Evolutionary conservation across 2,888 invertebrate species (phyloP), one percentile per base, ranked within the genome.

Genomic region (Dasysyrphus albostriatus): DNA sequence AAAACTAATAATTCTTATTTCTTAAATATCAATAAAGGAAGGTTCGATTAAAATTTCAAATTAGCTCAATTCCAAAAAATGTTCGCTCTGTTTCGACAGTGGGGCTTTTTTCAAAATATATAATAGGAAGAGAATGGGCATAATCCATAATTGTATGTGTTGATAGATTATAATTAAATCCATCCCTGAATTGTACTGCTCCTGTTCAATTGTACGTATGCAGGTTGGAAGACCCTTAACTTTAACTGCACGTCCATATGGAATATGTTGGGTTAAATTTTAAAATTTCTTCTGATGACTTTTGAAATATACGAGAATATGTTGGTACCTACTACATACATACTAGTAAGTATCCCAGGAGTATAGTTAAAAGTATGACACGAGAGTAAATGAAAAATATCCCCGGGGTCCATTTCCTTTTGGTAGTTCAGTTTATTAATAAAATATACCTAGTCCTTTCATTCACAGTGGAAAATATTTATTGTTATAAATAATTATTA

Each of bases 221-320:
- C 37, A 63, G 19, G 12, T 19, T 56, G 47, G 32, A 42, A 8
- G 16, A 14, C 37, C 39, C 14, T 56, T 42, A 39, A 56, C 32
- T 47, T 44, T 37, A 14, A 75, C 47, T 61, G n/a, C 34, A 58
- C 12, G 47, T 42, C 39, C 61, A 32, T 42, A 56, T 42, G 58
- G 65, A 34, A 5, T 42, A 39, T n/a, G 39, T 61, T 61, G 3
- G 5, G 42, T 44, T 44, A 42, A n/a, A 44, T 63, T 63, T 63
- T 44, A 44, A 63, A 63, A 44, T 37, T 37, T 59, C 59, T 59
- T 10, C 14, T 16, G 3, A n/a, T 34, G 56, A 5, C 6, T 8
- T 32, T 56, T 56, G 6, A 32, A 56, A 32, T n/a, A 56, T 56
- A n/a, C 56, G 56, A 56, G 29, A 34, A n/a, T 49, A 19, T 49